Conservation (phyloP, 2,113 vertebrate genomes). For the Oceanites oceanicus region DNA sequence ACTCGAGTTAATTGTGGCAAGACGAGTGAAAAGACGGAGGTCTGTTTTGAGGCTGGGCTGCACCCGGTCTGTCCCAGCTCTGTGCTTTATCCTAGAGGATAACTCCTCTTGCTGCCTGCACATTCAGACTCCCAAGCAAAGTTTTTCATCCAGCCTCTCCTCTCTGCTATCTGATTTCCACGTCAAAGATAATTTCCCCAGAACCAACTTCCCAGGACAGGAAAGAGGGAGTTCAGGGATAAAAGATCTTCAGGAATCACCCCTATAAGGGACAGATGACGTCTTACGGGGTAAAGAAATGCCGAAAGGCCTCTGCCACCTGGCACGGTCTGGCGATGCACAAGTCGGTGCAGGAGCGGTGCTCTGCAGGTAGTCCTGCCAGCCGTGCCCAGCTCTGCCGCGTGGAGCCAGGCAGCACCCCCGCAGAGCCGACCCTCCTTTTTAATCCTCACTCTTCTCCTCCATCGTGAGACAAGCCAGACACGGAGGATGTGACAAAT, state of each 20-base stretch:
- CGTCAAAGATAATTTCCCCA: background rate
- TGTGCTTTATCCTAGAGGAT: background rate
- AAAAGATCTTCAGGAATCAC: background rate
- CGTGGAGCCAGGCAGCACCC: rapidly evolving
- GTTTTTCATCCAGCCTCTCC: background rate
- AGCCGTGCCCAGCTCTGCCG: rapidly evolving
- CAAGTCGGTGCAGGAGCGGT: rapidly evolving
- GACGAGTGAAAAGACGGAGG: background rate
- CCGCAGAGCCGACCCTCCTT: background rate
- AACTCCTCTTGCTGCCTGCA: background rate
- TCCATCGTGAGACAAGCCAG: background rate
- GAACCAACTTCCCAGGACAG: background rate
- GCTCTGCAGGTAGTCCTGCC: background rate
- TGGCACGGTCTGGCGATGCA: rapidly evolving
- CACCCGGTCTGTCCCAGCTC: background rate
- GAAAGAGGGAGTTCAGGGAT: background rate
- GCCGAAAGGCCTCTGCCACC: background rate
- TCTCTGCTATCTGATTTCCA: background rate
- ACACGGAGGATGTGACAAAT: background rate
- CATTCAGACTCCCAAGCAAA: background rate
- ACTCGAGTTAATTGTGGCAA: background rate
- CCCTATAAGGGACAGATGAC: background rate
- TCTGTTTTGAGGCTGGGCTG: background rate
- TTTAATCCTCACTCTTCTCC: rapidly evolving
- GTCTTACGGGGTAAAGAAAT: background rate